Base-by-base conservation (phyloP, 2,888 invertebrate species). In the Trichopria drosophilae region DNA sequence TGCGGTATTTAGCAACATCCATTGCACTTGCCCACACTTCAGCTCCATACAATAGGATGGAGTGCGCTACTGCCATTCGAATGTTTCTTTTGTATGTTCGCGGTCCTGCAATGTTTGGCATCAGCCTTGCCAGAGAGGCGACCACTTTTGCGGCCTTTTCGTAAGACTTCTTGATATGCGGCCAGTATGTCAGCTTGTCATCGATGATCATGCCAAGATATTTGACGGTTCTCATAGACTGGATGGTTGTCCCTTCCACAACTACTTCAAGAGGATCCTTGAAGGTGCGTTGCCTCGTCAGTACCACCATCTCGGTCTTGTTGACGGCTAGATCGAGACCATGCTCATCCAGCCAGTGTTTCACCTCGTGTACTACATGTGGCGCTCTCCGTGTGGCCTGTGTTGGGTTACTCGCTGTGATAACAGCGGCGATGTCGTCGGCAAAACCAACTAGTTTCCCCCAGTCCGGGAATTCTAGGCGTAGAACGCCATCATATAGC, bases 241-340 rank as follows among this genome's bases (percentile, higher is more conserved):
- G 13, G 2, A 47, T 41, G 4, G 12, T 4, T 4, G 19, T 0
- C 2, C 12, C 6, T 3, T 2, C 9, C 3, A 35, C 22, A 3
- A 20, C 3, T 6, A 35, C 7, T 3, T 6, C 4, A 9, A 18
- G 22, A 3, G 3, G 6, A 3, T 35, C 10, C 3, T 12, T 6
- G 4, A n/a, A 18, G n/a, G 36, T 51, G 10, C 47, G 29, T 39
- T 41, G 51, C 18, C 48, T 47, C 1, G 51, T 58, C n/a, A 57
- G 40, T 19, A 58, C 28, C 1, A 57, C 37, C 4, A 55, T 31
- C 34, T 59, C 58, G 7, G 54, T 55, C 43, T 59, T 62, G 4
- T 52, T 28, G 4, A 42, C 16, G 5, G 58, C 55, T 13, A 60
- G 36, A 12, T 48, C 19, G 5, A 47, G 28, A 10, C 37, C 37